Base-by-base conservation (phyloP, 2,888 invertebrate genomes). In the Chrysina gloriosa region DNA sequence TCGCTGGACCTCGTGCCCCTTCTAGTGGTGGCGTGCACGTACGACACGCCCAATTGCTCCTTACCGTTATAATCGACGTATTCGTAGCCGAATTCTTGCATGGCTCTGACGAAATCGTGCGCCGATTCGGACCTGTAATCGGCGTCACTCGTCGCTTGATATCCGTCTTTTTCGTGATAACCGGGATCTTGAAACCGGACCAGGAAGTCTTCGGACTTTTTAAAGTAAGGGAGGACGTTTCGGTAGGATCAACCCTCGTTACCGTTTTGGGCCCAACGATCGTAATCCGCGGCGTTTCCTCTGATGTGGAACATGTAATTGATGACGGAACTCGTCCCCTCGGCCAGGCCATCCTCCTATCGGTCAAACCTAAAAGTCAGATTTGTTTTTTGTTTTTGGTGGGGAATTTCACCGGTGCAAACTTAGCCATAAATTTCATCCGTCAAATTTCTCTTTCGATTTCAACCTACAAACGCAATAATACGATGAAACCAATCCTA, bases 291-390 rank as follows among this genome's bases (percentile, higher is more conserved):
- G 19, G 91, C 88, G 67, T 92, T 88, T 4, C 94, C 94, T 61
- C 94, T 86, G 6, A 92, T 89, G 80, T 93, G 93, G 69, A 92
- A 87, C 89, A 89, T 89, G 74, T 86, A 88, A 77, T 90, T 90
- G 31, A 90, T 85, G 50, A 87, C 85, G 66, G 77, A 0, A 86
- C 84, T 77, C 85, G 88, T 16, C 89, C 89, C 3, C 88, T 81
- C 0, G 89, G 89, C 85, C 85, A 86, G 74, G 82, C 81, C 74
- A 85, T 85, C 27, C 79, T 61, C 19, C 66, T 58, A 27, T 73
- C 39, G 2, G 66, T 36, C 54, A 74, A 68, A 14, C 68, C 73
- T 50, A 25, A 29, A 39, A 58, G 11, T 23, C 14, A n/a, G 4
- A 9, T 19, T 45, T 9, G 9, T 6, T 21, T n/a, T 14, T 7